A percentile compares a stretch with the other conserved stretches of the same genome.
Evolutionary conservation across 2,888 invertebrate genomes (phyloP).

Genomic region (Loripinus fragilis): DNA sequence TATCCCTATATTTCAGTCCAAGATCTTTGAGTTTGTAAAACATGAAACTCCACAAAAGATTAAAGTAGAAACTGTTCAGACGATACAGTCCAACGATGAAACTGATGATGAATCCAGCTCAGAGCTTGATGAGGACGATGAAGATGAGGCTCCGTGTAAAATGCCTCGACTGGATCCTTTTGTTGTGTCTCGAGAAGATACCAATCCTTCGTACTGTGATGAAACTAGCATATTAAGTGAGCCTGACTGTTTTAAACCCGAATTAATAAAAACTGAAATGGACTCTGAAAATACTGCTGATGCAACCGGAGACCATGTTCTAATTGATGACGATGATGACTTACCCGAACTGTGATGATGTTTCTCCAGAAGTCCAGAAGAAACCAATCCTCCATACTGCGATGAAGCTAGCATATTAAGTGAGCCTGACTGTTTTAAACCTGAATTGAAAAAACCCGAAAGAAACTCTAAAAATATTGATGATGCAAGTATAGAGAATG

Average conservation of each 20-base stretch:
- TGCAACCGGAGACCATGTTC: not conserved
- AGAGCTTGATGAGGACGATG: conserved; percentile 39
- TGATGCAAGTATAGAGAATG: not conserved
- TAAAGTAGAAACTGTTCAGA: conserved; percentile 67
- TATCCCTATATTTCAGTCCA: conserved; percentile 57
- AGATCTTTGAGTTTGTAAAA: conserved; percentile 65
- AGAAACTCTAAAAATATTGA: not conserved
- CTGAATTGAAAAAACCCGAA: not conserved
- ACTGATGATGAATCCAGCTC: conserved; percentile 39
- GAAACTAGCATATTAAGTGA: not conserved
- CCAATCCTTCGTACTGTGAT: not conserved
- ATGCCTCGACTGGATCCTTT: conserved; percentile 24
- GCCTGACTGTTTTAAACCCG: not conserved
- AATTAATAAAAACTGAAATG: not conserved
- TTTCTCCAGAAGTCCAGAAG: too few species aligned
- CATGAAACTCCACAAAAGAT: conserved; percentile 50
- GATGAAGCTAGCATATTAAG: not conserved
- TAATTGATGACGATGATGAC: conserved; percentile 10
- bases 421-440: not conserved
- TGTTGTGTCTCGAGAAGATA: not conserved
- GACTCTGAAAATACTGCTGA: not conserved
- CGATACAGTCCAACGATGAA: conserved; percentile 23
- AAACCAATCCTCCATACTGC: not conserved
- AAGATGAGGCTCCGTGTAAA: conserved; percentile 29
- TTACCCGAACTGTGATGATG: conserved; percentile 16